Evolutionary conservation across 2,113 vertebrate genomes (phyloP).

Genomic region (Pachyramphus minor): DNA sequence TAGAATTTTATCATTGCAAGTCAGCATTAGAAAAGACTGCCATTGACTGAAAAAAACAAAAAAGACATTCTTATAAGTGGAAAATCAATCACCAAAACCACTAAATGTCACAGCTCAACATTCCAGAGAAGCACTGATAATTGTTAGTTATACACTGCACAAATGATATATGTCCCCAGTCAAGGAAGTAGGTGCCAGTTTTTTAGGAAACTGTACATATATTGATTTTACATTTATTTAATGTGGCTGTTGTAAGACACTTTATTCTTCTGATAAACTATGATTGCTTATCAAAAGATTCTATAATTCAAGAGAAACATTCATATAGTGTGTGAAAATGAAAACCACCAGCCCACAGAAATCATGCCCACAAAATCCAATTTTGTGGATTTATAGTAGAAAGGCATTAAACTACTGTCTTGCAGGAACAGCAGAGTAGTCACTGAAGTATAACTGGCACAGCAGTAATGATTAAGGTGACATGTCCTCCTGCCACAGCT

Average conservation of each 20-base stretch:
- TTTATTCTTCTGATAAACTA: constrained; percentile 83
- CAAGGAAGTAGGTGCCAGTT: constrained; percentile 73
- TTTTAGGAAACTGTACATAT: constrained; percentile 81
- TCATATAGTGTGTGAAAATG: constrained; percentile 77
- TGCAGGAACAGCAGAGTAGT: constrained; percentile 72
- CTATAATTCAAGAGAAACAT: constrained; percentile 80
- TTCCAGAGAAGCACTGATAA: constrained; percentile 75
- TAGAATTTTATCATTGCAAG: constrained; percentile 66
- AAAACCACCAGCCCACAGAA: constrained; percentile 78
- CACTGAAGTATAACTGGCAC: constrained; percentile 75
- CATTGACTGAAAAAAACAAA: constrained; percentile 73
- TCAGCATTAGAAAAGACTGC: constrained; percentile 63
- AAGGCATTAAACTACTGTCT: constrained; percentile 74
- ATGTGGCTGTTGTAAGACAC: constrained; percentile 75
- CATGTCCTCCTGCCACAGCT: constrained; percentile 70
- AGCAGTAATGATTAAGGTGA: constrained; percentile 75
- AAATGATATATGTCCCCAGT: constrained; percentile 72
- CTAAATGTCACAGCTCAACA: constrained; percentile 74
- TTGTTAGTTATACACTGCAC: constrained; percentile 72
- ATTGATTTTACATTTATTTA: constrained; percentile 86
- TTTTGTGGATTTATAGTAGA: constrained; percentile 83
- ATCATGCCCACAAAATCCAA: constrained; percentile 80
- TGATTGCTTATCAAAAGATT: constrained; percentile 84
- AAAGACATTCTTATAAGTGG: constrained; percentile 77
- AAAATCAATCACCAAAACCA: constrained; percentile 78